Evolutionary conservation across 2,888 invertebrate species (phyloP).

Genomic region (Brachyopa scutellaris): DNA sequence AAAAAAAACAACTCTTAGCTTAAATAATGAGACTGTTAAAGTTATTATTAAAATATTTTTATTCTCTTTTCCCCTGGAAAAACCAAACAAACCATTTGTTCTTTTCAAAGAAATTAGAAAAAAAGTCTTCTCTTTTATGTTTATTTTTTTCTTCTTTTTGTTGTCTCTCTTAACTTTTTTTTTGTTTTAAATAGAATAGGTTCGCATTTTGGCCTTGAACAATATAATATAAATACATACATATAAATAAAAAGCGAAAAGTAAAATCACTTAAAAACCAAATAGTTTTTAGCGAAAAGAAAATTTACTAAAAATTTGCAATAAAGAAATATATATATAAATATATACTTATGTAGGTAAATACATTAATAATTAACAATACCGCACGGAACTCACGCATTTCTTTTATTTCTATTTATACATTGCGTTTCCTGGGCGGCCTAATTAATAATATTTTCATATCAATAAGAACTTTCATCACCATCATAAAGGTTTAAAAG

Average conservation of each 20-base stretch:
- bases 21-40: conserved; percentile 74
- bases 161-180: conserved; percentile 32
- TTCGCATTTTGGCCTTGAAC: conserved; percentile 66
- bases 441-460: conserved; percentile 29
- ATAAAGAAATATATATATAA: conserved; percentile 16
- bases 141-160: conserved; percentile 9
- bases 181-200: conserved; percentile 56
- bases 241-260: conserved; percentile 17
- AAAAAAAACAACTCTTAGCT: conserved; percentile 69
- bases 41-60: conserved; percentile 69
- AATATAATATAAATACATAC: conserved; percentile 37
- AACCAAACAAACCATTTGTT: conserved; percentile 21
- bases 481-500: too few relatives aligned
- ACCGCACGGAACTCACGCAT: conserved; percentile 57
- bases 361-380: conserved; percentile 22
- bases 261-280: conserved; percentile 25
- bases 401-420: conserved; percentile 42
- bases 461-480: conserved; percentile 11
- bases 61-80: conserved; percentile 35
- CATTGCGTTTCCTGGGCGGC: conserved; percentile 52
- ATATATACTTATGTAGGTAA: neutral
- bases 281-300: conserved; percentile 44
- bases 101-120: conserved; percentile 31
- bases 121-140: conserved; percentile 31
- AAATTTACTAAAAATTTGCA: conserved; percentile 45